A percentile compares a stretch with the other conserved stretches of the same genome.
phyloP scores from a whole-genome alignment of 2,888 invertebrate species.

The Rhaphigaster nebulosa region DNA sequence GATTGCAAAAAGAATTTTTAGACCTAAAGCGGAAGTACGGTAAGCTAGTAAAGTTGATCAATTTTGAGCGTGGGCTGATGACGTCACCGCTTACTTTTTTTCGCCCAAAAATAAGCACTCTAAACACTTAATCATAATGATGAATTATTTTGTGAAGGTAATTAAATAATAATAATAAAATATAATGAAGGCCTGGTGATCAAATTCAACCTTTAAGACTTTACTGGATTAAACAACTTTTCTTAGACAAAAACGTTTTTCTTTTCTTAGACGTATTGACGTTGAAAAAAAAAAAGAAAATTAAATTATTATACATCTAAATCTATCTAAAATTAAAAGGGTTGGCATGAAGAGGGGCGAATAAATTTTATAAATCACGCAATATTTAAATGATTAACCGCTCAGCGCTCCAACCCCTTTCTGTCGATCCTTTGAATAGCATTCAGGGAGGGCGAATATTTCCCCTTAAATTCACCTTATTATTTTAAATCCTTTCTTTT shows the following conservation, averaged over 20 bases:
- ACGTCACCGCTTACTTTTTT: no score
- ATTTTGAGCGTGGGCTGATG: no score
- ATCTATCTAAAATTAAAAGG: constrained; percentile 26
- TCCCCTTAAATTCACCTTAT: neutral
- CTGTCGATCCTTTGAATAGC: neutral
- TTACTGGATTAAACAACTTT: neutral
- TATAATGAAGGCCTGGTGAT: neutral
- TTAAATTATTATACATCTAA: constrained; percentile 29
- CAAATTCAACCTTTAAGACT: neutral
- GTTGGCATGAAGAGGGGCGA: neutral
- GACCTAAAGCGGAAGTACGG: no score
- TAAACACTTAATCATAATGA: no score
- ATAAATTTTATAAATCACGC: constrained; percentile 41
- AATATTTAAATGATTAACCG: constrained; percentile 31
- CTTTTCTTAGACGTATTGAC: neutral
- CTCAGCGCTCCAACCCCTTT: constrained; percentile 19
- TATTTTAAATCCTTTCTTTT: constrained; percentile 20
- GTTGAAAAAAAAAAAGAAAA: neutral
- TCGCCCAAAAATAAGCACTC: no score
- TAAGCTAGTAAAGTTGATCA: no score
- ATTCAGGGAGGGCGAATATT: neutral
- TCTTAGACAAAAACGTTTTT: rapidly evolving
- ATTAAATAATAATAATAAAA: neutral
- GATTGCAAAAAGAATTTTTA: no score
- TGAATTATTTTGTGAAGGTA: no score